These are phyloP conservation scores for Brachyptera risi DNA, from an alignment of 2,888 invertebrate genomes.

Conservation along the genomic window DNA sequence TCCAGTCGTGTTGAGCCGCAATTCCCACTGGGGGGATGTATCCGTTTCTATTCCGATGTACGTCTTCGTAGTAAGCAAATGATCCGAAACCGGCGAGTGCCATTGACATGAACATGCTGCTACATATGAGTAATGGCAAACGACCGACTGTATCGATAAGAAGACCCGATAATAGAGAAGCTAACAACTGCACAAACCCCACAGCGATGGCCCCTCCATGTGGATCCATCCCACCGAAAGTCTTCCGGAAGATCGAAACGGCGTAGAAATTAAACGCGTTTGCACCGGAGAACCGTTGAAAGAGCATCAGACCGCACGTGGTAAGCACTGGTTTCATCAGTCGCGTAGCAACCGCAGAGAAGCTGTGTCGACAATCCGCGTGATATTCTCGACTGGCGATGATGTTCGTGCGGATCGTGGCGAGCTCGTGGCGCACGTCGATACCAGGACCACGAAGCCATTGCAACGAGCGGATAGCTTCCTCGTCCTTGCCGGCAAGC, in stretches of 20 bases:
- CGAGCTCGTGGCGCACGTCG: slow-evolving; percentile 71
- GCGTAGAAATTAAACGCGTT: slow-evolving; percentile 83
- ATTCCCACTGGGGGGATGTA: slow-evolving; percentile 6
- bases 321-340: slow-evolving; percentile 71
- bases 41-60: slow-evolving; percentile 46
- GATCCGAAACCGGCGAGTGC: slow-evolving; percentile 83
- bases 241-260: slow-evolving; percentile 80
- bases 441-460: slow-evolving; percentile 80
- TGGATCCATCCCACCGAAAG: slow-evolving; percentile 75
- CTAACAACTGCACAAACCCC: slow-evolving; percentile 79
- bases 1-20: slow-evolving; percentile 69
- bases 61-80: slow-evolving; percentile 75
- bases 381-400: slow-evolving; percentile 41
- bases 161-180: slow-evolving; percentile 73
- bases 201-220: slow-evolving; percentile 82
- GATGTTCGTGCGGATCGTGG: slow-evolving; percentile 65
- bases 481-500: slow-evolving; percentile 68
- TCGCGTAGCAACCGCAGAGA: slow-evolving; percentile 43
- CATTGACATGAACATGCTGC: slow-evolving; percentile 79
- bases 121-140: slow-evolving; percentile 75
- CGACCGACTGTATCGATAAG: slow-evolving; percentile 84
- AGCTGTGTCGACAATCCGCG: slow-evolving; percentile 42
- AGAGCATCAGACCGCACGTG: slow-evolving; percentile 83
- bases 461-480: slow-evolving; percentile 64
- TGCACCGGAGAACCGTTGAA: slow-evolving; percentile 75